These are phyloP conservation scores for Muraenolepis orangiensis DNA, from an alignment of 2,797 vertebrate species.

Conservation along the genomic window DNA sequence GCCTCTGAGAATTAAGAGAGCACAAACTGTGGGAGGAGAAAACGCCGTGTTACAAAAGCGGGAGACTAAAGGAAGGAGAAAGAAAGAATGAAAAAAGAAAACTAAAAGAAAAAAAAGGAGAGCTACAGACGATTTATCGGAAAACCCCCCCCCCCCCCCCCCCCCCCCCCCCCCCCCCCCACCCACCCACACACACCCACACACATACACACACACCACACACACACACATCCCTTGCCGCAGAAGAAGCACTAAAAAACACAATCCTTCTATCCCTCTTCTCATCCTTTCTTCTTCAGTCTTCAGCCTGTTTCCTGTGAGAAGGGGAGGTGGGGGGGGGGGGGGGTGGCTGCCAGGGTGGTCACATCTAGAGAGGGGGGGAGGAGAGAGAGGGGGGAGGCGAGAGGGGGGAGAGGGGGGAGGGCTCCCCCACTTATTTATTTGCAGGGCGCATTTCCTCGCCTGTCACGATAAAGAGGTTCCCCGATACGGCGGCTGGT, in stretches of 20 bases:
- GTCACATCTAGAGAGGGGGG: constrained; percentile 62
- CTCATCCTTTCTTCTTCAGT: constrained; percentile 48
- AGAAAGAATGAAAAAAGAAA: no score
- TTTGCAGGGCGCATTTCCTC: constrained; percentile 73
- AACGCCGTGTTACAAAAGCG: no score
- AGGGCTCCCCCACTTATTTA: constrained; percentile 67
- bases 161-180: no score
- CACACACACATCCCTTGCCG: constrained; percentile 55
- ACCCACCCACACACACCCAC: not conserved
- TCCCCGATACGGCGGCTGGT: constrained; percentile 68
- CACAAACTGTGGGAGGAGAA: no score
- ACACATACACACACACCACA: constrained; percentile 66
- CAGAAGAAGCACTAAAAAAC: constrained; percentile 53
- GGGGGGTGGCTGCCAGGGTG: constrained; percentile 53
- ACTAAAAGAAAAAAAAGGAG: no score
- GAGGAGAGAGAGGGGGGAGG: not conserved
- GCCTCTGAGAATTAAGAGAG: no score
- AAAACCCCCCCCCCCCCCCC: no score
- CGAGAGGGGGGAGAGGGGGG: constrained; percentile 25
- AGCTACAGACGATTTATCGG: no score
- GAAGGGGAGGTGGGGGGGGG: no score
- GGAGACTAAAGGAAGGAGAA: no score
- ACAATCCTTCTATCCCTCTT: constrained; percentile 57
- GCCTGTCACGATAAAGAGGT: constrained; percentile 76
- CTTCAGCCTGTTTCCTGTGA: constrained; percentile 35